Evolutionary conservation across 2,797 vertebrate species (phyloP).

Genomic region (Sebastes iracundus): DNA sequence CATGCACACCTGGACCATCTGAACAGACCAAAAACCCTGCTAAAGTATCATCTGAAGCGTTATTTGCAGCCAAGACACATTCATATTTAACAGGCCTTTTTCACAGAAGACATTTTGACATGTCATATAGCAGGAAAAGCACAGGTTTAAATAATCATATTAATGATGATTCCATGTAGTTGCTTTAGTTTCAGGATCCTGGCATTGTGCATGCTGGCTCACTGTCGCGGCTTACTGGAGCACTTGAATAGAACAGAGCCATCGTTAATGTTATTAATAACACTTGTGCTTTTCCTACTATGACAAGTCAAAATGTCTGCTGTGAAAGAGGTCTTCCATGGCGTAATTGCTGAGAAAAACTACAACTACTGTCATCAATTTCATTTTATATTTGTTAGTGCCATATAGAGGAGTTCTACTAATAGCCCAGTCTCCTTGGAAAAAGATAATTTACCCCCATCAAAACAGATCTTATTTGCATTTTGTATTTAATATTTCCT

Average conservation of each 20-base stretch:
- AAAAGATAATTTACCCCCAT: not conserved
- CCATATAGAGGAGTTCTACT: not conserved
- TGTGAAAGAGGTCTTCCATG: not conserved
- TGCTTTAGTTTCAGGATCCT: not conserved
- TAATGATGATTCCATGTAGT: not conserved
- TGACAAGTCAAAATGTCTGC: not conserved
- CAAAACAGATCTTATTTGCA: not conserved
- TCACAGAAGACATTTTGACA: not conserved
- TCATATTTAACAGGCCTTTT: not conserved
- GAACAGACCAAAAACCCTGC: not conserved
- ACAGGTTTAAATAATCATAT: not conserved
- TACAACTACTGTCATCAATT: not conserved
- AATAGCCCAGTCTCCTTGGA: not conserved
- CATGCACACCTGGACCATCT: not conserved
- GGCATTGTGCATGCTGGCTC: not conserved
- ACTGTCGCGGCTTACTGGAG: too few species aligned
- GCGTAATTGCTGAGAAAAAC: not conserved
- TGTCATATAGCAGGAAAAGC: not conserved
- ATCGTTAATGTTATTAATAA: not conserved
- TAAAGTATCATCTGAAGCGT: not conserved
- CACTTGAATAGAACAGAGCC: not conserved
- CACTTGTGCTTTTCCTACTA: not conserved
- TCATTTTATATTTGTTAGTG: not conserved
- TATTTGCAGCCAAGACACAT: not conserved
- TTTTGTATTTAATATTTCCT: not conserved